Evolutionary conservation across 2,113 vertebrate species (phyloP).

Genomic region (Bothrops jararaca): DNA sequence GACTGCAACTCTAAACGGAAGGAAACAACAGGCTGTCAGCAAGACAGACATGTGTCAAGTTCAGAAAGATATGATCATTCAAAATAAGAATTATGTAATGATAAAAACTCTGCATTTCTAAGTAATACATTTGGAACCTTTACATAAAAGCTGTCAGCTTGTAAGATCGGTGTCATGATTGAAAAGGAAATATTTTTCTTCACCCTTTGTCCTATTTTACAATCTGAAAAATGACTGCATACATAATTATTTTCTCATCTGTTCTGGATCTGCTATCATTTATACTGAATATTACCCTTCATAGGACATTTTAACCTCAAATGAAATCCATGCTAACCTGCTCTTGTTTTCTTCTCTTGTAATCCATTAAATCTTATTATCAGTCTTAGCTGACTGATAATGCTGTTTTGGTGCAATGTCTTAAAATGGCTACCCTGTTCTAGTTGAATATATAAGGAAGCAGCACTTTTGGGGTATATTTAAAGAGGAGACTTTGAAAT

Average conservation of each 20-base stretch:
- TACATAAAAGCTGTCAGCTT: constrained; percentile 42
- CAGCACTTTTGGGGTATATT: neutral
- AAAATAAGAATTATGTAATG: constrained; percentile 48
- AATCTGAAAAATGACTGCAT: constrained; percentile 20
- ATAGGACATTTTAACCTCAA: neutral
- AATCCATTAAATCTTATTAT: neutral
- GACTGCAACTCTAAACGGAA: neutral
- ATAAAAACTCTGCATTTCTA: constrained; percentile 32
- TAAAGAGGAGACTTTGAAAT: neutral
- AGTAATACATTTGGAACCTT: constrained; percentile 26
- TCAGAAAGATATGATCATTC: constrained; percentile 28
- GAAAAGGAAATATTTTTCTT: constrained; percentile 15
- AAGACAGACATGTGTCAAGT: constrained; percentile 51
- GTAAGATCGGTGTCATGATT: constrained; percentile 32
- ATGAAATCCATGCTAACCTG: neutral
- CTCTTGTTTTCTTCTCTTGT: neutral
- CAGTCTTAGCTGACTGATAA: neutral
- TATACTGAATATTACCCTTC: neutral
- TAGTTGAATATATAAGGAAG: neutral
- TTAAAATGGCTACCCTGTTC: neutral
- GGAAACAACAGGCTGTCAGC: constrained; percentile 45
- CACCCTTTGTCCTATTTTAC: constrained; percentile 36
- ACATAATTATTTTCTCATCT: constrained; percentile 33
- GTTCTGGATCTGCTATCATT: neutral
- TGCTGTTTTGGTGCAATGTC: neutral